Base-by-base conservation (phyloP, 35 echinoderm and acorn worm species). In the Nesometra sesokonis region DNA sequence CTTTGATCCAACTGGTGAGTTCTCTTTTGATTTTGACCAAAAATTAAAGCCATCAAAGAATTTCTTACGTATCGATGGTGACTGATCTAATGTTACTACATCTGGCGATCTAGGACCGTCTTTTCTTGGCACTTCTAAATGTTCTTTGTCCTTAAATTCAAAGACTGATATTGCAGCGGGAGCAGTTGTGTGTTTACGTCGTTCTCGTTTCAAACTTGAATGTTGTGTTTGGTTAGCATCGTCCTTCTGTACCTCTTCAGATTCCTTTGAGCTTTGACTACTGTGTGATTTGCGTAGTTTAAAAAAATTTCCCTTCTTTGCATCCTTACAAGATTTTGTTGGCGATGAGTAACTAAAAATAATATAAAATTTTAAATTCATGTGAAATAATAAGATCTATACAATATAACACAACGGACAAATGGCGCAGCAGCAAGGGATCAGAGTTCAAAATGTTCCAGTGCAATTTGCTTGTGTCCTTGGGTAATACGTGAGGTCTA, bases 1-100 rank as follows among this genome's bases (percentile, higher is more conserved):
- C 77, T 97, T 97, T 38, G 91, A 93, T 87, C 94, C 94, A 79
- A 97, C 78, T 8, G 94, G 94, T 39, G 88, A 90, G 29, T 89
- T 93, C 57, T 97, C 94, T 46, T 91, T 80, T 46, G 94, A 97
- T 89, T 93, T 93, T 79, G 94, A 90, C 46, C 93, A 91, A 91
- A 99, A 99, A 35, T 90, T 94, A 79, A 99, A 85, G 77, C 96
- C 96, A 79, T 94, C 96, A 91, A 99, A 94, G 85, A 99, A 92
- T 94, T 94, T 99, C 86, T 89, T 91, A 19, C 90, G 90, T 78
- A 99, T 88, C 37, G 96, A 94, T 13, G 96, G 96, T 76, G 96
- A 99, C 84, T 85, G 82, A 78, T 90, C 89, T 85, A 43, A 82
- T 46, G 35, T 89, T 78, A 0, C 84, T 35, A 29, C 86, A 93